phyloP scores from a whole-genome alignment of 1,140 invertebrate genomes.

The Acromyrmex echinatior region DNA sequence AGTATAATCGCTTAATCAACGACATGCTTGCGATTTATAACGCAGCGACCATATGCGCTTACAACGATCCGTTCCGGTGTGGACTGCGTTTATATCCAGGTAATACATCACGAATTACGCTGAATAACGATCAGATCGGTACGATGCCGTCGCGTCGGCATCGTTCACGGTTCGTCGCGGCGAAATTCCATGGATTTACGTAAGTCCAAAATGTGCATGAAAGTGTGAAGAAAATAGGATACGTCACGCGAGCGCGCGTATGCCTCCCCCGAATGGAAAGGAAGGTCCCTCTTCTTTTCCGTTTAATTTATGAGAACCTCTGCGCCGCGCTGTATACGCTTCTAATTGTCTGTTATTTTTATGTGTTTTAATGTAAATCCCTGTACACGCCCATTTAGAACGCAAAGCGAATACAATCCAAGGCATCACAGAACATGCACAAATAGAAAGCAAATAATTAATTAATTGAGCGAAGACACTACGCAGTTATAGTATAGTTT shows the following conservation, averaged over 20 bases:
- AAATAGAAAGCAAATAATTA: conserved; percentile 50
- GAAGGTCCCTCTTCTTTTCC: not conserved
- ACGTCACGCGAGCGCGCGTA: conserved; percentile 24
- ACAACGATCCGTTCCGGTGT: conserved; percentile 93
- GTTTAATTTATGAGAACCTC: conserved; percentile 34
- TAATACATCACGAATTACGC: conserved; percentile 78
- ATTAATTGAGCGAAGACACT: conserved; percentile 44
- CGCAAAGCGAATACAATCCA: not conserved
- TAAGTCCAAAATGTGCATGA: conserved; percentile 68
- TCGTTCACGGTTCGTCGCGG: conserved; percentile 55
- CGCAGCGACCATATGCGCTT: conserved; percentile 94
- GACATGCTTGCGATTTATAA: conserved; percentile 96
- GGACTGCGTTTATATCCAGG: conserved; percentile 94
- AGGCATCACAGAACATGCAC: not conserved
- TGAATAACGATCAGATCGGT: conserved; percentile 57
- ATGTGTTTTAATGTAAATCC: conserved; percentile 35
- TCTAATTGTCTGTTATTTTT: conserved; percentile 56
- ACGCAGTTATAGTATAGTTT: conserved; percentile 42
- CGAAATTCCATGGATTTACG: conserved; percentile 63
- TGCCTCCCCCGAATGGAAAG: not conserved
- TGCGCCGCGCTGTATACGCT: not conserved
- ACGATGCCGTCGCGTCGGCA: conserved; percentile 13
- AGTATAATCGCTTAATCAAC: conserved; percentile 95
- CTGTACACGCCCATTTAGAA: conserved; percentile 20
- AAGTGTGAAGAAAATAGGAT: conserved; percentile 61